Evolutionary conservation across 2,888 invertebrate species (phyloP).

Genomic region (Thymelicus acteon): DNA sequence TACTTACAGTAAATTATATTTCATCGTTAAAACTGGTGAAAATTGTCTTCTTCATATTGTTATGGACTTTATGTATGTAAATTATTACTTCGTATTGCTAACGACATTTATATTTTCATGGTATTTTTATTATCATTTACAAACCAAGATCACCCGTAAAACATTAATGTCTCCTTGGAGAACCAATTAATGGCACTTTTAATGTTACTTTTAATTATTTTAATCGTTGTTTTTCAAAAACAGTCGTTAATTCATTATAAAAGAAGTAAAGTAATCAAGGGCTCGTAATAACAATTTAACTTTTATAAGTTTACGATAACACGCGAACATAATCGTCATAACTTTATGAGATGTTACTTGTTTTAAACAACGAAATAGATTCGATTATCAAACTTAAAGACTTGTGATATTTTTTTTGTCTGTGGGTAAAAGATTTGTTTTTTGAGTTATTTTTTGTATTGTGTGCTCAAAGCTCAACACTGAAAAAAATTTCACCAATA

Average conservation of each 20-base stretch:
- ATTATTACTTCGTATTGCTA: not conserved
- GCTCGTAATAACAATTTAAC: constrained; percentile 42
- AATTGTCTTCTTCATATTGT: too few relatives aligned
- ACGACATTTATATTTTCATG: constrained; percentile 48
- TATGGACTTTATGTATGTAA: too few relatives aligned
- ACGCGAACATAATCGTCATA: constrained; percentile 21
- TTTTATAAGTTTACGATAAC: constrained; percentile 41
- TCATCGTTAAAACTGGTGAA: too few relatives aligned
- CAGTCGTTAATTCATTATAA: constrained; percentile 80
- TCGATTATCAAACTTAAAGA: too few relatives aligned
- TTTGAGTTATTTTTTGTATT: too few relatives aligned
- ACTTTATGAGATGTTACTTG: not conserved
- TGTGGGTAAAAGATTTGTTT: too few relatives aligned
- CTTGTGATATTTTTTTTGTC: too few relatives aligned
- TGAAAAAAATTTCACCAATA: too few relatives aligned
- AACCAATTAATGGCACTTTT: constrained; percentile 78
- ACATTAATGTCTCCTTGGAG: constrained; percentile 79
- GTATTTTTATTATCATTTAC: constrained; percentile 68
- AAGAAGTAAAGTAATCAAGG: constrained; percentile 67
- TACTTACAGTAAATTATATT: too few relatives aligned
- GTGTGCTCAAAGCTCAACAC: too few relatives aligned
- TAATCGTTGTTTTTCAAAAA: constrained; percentile 78
- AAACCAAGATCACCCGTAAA: constrained; percentile 67
- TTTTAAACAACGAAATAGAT: too few relatives aligned
- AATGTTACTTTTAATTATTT: constrained; percentile 84